Base-by-base conservation (phyloP, 2,113 vertebrate genomes). In the Halcyon malimbica region DNA sequence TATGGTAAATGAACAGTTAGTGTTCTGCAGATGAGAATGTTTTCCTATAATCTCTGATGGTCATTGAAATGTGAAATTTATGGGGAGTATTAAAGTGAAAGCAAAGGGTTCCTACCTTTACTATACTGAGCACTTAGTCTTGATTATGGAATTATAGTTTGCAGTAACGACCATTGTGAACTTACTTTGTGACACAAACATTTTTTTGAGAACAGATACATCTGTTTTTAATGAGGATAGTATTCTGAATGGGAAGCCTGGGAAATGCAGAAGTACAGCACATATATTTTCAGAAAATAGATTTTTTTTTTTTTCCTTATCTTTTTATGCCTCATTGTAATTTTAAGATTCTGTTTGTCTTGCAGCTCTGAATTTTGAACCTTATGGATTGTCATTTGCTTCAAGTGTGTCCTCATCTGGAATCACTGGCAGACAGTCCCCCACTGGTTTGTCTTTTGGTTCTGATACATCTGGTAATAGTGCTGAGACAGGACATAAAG, bases 311-410 rank as follows among this genome's bases (percentile, higher is more conserved):
- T 44, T 44, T 44, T 16, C 42, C 31, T 51, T 87, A 19, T 1
- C 17, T 87, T 56, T 75, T 76, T 83, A 31, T 64, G 12, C 41
- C 59, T 96, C 50, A 9, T 89, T 82, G 69, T 90, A 94, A 96
- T 90, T 68, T 70, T 71, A 48, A 91, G 73, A 17, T 51, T 85
- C 35, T 97, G 24, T 94, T 23, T 97, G 74, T 96, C 87, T 97
- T 95, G 74, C 97, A 99, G 99, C 98, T 63, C 96, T 99, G 97
- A 99, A 98, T 97, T 98, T 99, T 97, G 99, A 99, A 97, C 99
- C 99, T 9, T 99, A 99, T 28, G 97, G 98, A 84, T 97, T 99
- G 65, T 99, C 99, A 16, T 98, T 99, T 97, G 98, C 98, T 59
- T 97, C 98, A 69, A 98, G 98, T 65, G 96, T 99, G 91, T 98